phyloP scores from a whole-genome alignment of 1,140 invertebrate genomes.

The Nomia melanderi region DNA sequence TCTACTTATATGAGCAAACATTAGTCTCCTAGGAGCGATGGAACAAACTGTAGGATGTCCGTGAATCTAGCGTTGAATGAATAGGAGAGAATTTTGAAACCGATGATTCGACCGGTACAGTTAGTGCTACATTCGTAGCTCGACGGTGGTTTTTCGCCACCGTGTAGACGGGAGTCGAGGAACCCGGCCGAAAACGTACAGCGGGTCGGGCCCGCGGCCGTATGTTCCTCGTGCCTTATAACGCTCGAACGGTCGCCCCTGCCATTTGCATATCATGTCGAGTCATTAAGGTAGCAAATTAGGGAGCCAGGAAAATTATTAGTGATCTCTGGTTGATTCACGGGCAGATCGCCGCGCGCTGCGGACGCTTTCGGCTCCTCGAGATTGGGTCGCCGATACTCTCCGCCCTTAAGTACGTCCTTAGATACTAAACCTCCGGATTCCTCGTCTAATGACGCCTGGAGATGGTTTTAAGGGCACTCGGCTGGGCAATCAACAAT shows the following conservation, averaged over 20 bases:
- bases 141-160: conserved; percentile 25
- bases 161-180: conserved; percentile 8
- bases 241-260: conserved; percentile 1
- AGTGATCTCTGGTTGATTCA: conserved; percentile 25
- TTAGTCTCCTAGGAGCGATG: too few relatives aligned
- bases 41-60: too few relatives aligned
- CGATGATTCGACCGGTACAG: too few relatives aligned
- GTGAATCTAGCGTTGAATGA: too few relatives aligned
- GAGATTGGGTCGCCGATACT: not conserved
- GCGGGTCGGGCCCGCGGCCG: conserved; percentile 1
- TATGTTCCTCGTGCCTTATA: conserved; percentile 24
- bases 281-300: conserved; percentile 55
- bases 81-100: too few relatives aligned
- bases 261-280: conserved; percentile 50
- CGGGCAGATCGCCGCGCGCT: not conserved
- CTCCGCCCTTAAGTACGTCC: not conserved
- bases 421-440: not conserved
- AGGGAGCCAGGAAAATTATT: conserved; percentile 26
- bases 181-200: conserved; percentile 21
- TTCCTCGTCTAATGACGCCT: too few relatives aligned
- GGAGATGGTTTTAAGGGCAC: too few relatives aligned
- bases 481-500: too few relatives aligned
- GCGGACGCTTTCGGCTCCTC: not conserved
- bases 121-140: too few relatives aligned
- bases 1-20: too few relatives aligned